Conservation (phyloP, 2,113 vertebrate species). For the Hypomesus transpacificus region DNA sequence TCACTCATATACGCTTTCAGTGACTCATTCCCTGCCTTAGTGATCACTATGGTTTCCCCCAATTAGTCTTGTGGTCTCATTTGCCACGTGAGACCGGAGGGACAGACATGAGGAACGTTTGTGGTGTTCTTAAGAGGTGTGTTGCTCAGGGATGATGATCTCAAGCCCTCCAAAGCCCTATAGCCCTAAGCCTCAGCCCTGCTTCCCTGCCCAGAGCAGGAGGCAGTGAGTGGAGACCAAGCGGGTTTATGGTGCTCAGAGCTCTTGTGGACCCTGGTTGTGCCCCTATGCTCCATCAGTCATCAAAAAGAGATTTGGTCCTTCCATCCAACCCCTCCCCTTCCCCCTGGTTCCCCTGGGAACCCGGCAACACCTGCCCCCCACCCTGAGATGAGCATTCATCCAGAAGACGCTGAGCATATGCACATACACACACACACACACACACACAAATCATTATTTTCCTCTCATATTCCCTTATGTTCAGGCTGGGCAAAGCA, state of each 20-base stretch:
- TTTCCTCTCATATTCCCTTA: not conserved
- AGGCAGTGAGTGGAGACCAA: slow-evolving; percentile 59
- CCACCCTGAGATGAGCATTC: slow-evolving; percentile 53
- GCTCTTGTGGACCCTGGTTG: slow-evolving; percentile 51
- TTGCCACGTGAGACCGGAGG: not conserved
- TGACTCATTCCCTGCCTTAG: no score
- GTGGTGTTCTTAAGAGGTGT: not conserved
- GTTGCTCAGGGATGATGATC: not conserved
- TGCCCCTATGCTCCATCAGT: slow-evolving; percentile 50
- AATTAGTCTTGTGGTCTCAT: no score
- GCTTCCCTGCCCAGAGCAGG: not conserved
- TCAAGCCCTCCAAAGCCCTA: no score
- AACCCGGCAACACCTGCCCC: slow-evolving; percentile 64
- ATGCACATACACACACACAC: slow-evolving; percentile 25
- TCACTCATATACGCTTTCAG: no score
- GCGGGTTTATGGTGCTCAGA: slow-evolving; percentile 62
- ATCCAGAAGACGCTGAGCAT: slow-evolving; percentile 59
- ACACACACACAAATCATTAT: not conserved
- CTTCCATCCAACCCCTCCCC: slow-evolving; percentile 36
- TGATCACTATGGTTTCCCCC: no score
- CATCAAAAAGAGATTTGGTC: slow-evolving; percentile 74
- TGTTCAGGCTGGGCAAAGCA: not conserved
- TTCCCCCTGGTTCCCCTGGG: slow-evolving; percentile 37
- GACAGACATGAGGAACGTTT: not conserved
- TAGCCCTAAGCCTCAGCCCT: no score